phyloP scores from a whole-genome alignment of 2,113 vertebrate genomes.

The Pelmatolapia mariae region DNA sequence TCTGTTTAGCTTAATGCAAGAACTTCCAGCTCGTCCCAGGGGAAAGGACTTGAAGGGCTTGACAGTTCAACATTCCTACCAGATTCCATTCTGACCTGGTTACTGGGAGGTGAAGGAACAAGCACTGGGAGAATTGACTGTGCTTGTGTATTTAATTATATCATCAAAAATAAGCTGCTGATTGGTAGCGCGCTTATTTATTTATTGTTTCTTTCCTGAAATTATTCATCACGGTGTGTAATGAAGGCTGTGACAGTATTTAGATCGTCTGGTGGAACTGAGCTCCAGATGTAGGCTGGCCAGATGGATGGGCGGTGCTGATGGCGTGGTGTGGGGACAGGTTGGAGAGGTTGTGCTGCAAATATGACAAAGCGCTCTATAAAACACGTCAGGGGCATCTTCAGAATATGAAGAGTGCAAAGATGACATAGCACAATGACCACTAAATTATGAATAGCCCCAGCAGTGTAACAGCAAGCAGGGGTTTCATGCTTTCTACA shows the following conservation, averaged over 20 bases:
- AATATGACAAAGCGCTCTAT: background rate
- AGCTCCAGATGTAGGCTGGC: background rate
- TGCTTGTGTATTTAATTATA: background rate
- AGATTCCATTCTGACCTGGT: constrained; percentile 17
- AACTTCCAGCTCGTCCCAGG: constrained; percentile 36
- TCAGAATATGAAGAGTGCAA: background rate
- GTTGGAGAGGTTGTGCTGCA: background rate
- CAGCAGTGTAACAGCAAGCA: constrained; percentile 1
- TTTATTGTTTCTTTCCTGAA: background rate
- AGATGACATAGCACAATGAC: constrained; percentile 44
- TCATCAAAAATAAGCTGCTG: background rate
- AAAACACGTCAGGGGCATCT: constrained; percentile 35
- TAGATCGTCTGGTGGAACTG: background rate
- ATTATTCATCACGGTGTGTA: background rate
- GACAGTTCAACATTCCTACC: background rate
- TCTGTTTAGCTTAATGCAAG: constrained; percentile 60
- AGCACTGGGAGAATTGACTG: background rate
- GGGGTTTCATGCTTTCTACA: constrained; percentile 12
- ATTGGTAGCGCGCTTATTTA: background rate
- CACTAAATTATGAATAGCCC: constrained; percentile 38
- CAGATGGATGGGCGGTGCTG: background rate
- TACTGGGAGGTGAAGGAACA: background rate
- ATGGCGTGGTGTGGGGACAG: background rate
- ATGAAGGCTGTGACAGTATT: background rate
- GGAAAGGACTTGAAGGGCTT: constrained; percentile 55